Base-by-base conservation (phyloP, 2,888 invertebrate genomes). In the Apoda limacodes region DNA sequence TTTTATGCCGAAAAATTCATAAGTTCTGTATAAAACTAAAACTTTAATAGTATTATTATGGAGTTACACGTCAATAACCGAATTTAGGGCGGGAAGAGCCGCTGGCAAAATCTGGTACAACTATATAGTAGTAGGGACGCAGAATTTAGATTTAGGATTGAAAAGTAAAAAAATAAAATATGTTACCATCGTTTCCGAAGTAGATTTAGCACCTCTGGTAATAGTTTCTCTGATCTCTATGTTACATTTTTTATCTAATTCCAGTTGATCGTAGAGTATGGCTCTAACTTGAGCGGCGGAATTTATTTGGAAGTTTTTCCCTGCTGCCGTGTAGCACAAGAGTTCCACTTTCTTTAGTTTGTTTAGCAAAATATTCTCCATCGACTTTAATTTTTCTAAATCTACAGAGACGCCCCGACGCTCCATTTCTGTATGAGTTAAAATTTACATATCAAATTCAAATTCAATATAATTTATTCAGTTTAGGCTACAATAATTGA, bases 391-490 rank as follows among this genome's bases (percentile, higher is more conserved):
- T 37, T 59, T 58, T 2, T 50, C 46, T 7, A 54, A 21, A 35
- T 81, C 67, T 3, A 81, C 59, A 9, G 42, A 42, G 5, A 82
- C 57, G 2, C 80, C 78, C 3, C 44, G 54, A 6, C 46, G 41
- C 40, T 82, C 81, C 82, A 82, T 81, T 9, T 55, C 82, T 78
- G 36, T n/a, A n/a, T n/a, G n/a, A n/a, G n/a, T n/a, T n/a, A n/a
- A n/a, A n/a, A n/a, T n/a, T n/a, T n/a, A n/a, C n/a, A n/a, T n/a
- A n/a, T n/a, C n/a, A n/a, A n/a, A n/a, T n/a, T n/a, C n/a, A n/a
- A n/a, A n/a, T n/a, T n/a, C n/a, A n/a, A n/a, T n/a, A n/a, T n/a
- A n/a, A n/a, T n/a, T n/a, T n/a, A n/a, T n/a, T n/a, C n/a, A n/a
- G n/a, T n/a, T n/a, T n/a, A n/a, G n/a, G n/a, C n/a, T n/a, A n/a